Base-by-base conservation (phyloP, 2,888 invertebrate species). In the Automeris io region DNA sequence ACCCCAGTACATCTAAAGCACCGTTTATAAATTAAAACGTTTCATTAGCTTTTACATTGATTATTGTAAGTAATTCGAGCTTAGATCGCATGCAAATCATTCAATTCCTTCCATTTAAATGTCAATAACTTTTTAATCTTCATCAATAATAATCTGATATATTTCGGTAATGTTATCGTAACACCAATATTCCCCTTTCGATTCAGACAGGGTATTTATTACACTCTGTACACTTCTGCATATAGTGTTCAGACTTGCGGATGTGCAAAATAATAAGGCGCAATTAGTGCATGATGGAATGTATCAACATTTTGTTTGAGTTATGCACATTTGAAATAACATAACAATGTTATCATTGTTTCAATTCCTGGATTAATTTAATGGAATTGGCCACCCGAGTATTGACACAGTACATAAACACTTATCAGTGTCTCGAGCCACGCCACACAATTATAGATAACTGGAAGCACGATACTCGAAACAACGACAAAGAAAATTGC, bases 311-410 rank as follows among this genome's bases (percentile, higher is more conserved):
- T 29, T 29, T 29, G 16, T n/a, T 29, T 29, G n/a, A 29, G n/a
- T n/a, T n/a, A n/a, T n/a, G 9, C 29, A 12, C 5, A 36, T 36
- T 12, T 16, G 13, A 16, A 31, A 8, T 32, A 37, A 23, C 23
- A 23, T 9, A 37, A 37, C n/a, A 41, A 35, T 40, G 47, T 43
- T 47, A 47, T 43, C 45, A 12, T 21, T 45, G 25, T 42, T 40
- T 41, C 26, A 18, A 33, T 35, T 39, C 33, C 24, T 26, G 21
- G 23, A 39, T 43, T 42, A 35, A 3, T 19, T 37, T 38, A 35
- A 32, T 34, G 36, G 39, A 46, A 42, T 43, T 18, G 24, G 5
- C 35, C 31, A 35, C 31, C 24, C 25, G 11, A 8, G 11, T 39
- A 34, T 38, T 38, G 38, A 33, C 33, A 33, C 16, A 39, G 21